Percentiles rank a stretch among this genome's conserved stretches.
Evolutionary conservation across 1,140 invertebrate species (phyloP).

Genomic region (Drosophila serrata): DNA sequence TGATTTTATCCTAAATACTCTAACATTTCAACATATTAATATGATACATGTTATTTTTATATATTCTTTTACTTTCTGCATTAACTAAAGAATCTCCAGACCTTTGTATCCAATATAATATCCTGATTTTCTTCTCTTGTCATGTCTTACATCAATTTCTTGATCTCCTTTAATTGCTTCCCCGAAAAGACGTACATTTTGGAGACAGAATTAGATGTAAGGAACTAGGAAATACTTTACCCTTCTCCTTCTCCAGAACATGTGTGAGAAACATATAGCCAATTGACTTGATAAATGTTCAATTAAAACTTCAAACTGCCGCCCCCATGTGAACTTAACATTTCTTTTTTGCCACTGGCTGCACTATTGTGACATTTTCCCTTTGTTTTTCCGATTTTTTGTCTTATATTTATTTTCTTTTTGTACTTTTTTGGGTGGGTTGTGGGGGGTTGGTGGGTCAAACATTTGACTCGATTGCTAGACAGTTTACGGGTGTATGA

Average conservation of each 20-base stretch:
- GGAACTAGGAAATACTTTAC: not conserved
- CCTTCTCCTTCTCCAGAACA: not conserved
- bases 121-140: not conserved
- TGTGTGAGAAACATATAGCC: conserved; percentile 36
- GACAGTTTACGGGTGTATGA: conserved; percentile 39
- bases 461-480: conserved; percentile 63
- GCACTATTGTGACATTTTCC: conserved; percentile 68
- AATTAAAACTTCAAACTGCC: conserved; percentile 51
- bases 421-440: conserved; percentile 6
- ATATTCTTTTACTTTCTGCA: too few species aligned
- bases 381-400: conserved; percentile 46
- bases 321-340: conserved; percentile 35
- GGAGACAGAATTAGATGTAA: not conserved
- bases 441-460: conserved; percentile 22
- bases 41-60: too few species aligned
- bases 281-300: conserved; percentile 55
- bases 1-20: too few species aligned
- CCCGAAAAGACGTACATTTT: not conserved
- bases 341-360: conserved; percentile 60
- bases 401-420: conserved; percentile 26
- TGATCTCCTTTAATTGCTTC: conserved; percentile 19
- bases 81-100: not conserved
- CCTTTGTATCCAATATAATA: not conserved
- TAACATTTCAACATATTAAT: too few species aligned
- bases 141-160: not conserved